Percentiles rank a stretch among this genome's conserved stretches.
phyloP scores from a whole-genome alignment of 2,113 vertebrate genomes.

The Paramormyrops kingsleyae region DNA sequence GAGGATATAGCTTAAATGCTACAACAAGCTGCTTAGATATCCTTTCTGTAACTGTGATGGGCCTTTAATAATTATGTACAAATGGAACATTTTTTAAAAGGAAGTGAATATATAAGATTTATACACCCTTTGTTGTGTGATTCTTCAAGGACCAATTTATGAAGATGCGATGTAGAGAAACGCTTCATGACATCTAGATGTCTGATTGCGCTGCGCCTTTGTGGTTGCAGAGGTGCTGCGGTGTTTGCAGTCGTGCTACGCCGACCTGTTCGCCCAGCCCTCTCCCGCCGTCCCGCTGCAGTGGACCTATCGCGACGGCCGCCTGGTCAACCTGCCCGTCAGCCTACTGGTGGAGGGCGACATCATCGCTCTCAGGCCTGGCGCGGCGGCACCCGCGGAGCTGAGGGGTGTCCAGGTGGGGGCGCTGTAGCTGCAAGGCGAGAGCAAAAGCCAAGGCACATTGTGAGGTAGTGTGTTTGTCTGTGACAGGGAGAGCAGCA shows the following conservation, averaged over 20 bases:
- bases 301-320: constrained; percentile 33
- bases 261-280: constrained; percentile 21
- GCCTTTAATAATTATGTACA: background rate
- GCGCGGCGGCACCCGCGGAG: constrained; percentile 29
- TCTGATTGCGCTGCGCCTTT: background rate
- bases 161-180: background rate
- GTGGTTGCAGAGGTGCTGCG: constrained; percentile 14
- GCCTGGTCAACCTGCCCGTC: constrained; percentile 35
- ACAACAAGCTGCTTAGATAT: background rate
- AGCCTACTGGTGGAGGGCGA: constrained; percentile 34
- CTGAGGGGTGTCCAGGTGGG: constrained; percentile 35
- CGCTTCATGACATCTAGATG: background rate
- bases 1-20: background rate
- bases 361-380: constrained; percentile 34
- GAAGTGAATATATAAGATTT: background rate
- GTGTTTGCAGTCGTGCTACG: constrained; percentile 2
- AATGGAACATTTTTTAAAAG: background rate
- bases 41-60: background rate
- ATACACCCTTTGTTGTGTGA: background rate
- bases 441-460: background rate
- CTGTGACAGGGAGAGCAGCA: constrained; percentile 33
- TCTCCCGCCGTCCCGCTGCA: constrained; percentile 23
- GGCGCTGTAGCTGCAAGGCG: background rate
- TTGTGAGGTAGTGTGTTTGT: background rate
- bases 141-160: background rate